A percentile compares a stretch with the other conserved stretches of the same genome.
Conservation (phyloP, 2,797 vertebrate species). For the Helarctos malayanus region DNA sequence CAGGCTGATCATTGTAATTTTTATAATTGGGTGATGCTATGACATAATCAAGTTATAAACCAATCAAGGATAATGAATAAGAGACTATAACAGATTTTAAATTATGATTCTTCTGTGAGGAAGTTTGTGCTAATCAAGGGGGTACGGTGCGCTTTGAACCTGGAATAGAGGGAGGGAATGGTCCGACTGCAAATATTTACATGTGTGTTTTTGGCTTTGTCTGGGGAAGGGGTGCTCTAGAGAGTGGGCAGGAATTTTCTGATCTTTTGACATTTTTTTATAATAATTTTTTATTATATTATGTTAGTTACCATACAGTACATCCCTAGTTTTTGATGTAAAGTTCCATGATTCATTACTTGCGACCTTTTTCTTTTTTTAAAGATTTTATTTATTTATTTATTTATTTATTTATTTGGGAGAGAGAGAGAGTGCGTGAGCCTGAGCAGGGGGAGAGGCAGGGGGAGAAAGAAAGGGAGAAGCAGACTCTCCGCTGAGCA, state of each 20-base stretch:
- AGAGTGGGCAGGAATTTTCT: background rate
- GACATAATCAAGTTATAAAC: slow-evolving; percentile 39
- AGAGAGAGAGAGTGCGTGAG: no score
- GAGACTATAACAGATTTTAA: background rate
- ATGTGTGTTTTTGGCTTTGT: background rate
- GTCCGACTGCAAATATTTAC: background rate
- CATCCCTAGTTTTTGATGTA: no score
- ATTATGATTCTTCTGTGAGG: background rate
- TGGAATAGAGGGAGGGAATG: background rate
- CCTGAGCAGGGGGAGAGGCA: no score
- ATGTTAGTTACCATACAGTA: no score
- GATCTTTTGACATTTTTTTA: background rate
- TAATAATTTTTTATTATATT: no score
- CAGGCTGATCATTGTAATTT: background rate
- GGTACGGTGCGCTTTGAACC: background rate
- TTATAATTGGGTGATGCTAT: background rate
- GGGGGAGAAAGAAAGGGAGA: no score
- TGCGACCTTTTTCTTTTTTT: background rate
- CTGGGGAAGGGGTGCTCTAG: background rate
- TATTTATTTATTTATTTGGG: no score
- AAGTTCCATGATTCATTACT: no score
- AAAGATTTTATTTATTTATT: no score
- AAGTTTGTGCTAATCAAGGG: background rate
- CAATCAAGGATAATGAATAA: background rate
- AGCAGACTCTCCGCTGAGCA: no score